Evolutionary conservation across 2,888 invertebrate species (phyloP).

Genomic region (Pheosia gnoma): DNA sequence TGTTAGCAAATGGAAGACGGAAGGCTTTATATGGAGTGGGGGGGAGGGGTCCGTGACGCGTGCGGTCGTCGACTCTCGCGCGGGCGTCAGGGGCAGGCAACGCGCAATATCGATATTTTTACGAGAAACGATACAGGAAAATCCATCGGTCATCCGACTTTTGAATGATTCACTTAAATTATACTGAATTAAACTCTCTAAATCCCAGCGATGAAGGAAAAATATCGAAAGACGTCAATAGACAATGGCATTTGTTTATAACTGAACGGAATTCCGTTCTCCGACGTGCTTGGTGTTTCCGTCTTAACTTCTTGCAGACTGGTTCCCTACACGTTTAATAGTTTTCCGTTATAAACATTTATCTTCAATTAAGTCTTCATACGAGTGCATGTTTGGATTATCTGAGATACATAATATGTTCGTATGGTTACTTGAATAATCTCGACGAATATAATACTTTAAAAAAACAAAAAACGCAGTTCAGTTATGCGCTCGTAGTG

Average conservation of each 20-base stretch:
- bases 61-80: constrained; percentile 61
- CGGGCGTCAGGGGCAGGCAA: constrained; percentile 32
- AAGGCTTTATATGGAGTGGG: constrained; percentile 37
- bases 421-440: too few relatives aligned
- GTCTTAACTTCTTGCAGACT: too few relatives aligned
- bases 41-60: constrained; percentile 40
- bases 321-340: too few relatives aligned
- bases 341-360: too few relatives aligned
- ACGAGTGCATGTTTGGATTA: too few relatives aligned
- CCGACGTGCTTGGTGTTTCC: background rate
- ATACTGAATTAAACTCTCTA: constrained; percentile 7
- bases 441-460: too few relatives aligned
- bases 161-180: constrained; percentile 47
- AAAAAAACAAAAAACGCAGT: too few relatives aligned
- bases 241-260: too few relatives aligned
- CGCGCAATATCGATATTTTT: constrained; percentile 37
- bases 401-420: too few relatives aligned
- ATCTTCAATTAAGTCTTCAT: too few relatives aligned
- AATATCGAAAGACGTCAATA: background rate
- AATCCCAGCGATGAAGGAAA: constrained; percentile 9
- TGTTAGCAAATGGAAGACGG: constrained; percentile 33
- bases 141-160: constrained; percentile 35
- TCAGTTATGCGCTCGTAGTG: too few relatives aligned
- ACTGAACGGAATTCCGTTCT: too few relatives aligned
- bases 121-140: constrained; percentile 51